Evolutionary conservation across 2,888 invertebrate species (phyloP).

Genomic region (Penaeus monodon): DNA sequence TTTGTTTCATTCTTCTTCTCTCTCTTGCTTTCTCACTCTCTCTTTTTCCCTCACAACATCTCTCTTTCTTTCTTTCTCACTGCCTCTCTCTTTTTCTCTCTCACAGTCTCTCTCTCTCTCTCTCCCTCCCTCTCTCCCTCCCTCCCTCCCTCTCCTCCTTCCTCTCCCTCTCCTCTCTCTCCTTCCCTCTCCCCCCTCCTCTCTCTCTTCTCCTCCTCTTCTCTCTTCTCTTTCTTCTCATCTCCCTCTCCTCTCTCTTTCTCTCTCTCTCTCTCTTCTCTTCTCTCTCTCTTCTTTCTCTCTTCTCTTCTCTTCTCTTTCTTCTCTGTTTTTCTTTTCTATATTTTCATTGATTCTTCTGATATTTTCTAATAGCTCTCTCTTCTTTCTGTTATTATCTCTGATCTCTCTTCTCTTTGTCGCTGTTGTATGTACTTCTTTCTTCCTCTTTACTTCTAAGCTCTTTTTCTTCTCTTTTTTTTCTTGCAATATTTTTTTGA

Average conservation of each 20-base stretch:
- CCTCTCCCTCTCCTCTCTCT: not conserved
- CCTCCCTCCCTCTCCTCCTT: not conserved
- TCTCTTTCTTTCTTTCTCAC: constrained; percentile 4
- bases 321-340: not conserved
- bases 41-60: constrained; percentile 1
- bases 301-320: not conserved
- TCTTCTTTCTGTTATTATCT: too few relatives aligned
- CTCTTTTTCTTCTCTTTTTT: too few relatives aligned
- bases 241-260: not conserved
- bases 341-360: not conserved
- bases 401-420: too few relatives aligned
- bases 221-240: too few relatives aligned
- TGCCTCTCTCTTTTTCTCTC: not conserved
- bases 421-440: too few relatives aligned
- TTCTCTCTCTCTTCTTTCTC: not conserved
- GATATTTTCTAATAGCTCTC: not conserved
- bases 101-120: not conserved
- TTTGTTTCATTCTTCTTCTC: too few relatives aligned
- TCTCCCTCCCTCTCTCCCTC: not conserved
- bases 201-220: too few relatives aligned
- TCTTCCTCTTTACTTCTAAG: too few relatives aligned
- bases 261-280: not conserved
- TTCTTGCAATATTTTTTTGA: too few relatives aligned
- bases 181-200: not conserved
- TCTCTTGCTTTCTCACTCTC: not conserved